phyloP scores from a whole-genome alignment of 2,888 invertebrate genomes.

The Operophtera brumata region DNA sequence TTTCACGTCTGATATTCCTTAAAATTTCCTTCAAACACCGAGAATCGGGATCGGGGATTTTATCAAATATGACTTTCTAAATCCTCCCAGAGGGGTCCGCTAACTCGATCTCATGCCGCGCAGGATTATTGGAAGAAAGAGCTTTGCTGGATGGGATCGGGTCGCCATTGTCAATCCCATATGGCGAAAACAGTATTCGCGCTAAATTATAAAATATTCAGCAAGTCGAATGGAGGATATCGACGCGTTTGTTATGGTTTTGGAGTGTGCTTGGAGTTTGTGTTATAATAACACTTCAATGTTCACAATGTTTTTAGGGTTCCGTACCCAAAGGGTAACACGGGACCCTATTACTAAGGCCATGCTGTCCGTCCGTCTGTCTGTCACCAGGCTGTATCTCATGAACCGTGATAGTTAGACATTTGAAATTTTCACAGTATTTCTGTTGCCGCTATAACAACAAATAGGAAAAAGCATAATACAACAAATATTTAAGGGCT shows the following conservation, averaged over 20 bases:
- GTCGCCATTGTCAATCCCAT: slow-evolving; percentile 53
- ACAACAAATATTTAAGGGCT: too few relatives aligned
- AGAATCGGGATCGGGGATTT: slow-evolving; percentile 11
- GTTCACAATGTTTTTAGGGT: too few relatives aligned
- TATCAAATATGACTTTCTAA: slow-evolving; percentile 34
- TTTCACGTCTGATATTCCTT: slow-evolving; percentile 1
- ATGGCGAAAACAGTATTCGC: slow-evolving; percentile 40
- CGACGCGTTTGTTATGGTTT: slow-evolving; percentile 1
- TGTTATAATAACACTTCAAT: too few relatives aligned
- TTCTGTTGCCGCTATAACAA: too few relatives aligned
- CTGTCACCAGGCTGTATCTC: too few relatives aligned
- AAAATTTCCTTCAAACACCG: slow-evolving; percentile 23
- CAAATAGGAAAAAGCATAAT: too few relatives aligned
- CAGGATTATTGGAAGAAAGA: slow-evolving; percentile 64
- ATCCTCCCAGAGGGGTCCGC: slow-evolving; percentile 52
- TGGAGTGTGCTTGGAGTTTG: background rate
- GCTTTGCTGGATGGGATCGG: slow-evolving; percentile 39
- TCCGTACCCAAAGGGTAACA: too few relatives aligned
- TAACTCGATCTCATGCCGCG: slow-evolving; percentile 52
- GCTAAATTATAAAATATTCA: slow-evolving; percentile 64
- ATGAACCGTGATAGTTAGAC: too few relatives aligned
- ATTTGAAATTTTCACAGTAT: too few relatives aligned
- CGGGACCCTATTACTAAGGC: too few relatives aligned
- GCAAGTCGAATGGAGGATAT: slow-evolving; percentile 38
- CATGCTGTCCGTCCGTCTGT: too few relatives aligned